A percentile compares a stretch with the other conserved stretches of the same genome.
Evolutionary conservation across 2,888 invertebrate species (phyloP).

Genomic region (Apamea epomidion): DNA sequence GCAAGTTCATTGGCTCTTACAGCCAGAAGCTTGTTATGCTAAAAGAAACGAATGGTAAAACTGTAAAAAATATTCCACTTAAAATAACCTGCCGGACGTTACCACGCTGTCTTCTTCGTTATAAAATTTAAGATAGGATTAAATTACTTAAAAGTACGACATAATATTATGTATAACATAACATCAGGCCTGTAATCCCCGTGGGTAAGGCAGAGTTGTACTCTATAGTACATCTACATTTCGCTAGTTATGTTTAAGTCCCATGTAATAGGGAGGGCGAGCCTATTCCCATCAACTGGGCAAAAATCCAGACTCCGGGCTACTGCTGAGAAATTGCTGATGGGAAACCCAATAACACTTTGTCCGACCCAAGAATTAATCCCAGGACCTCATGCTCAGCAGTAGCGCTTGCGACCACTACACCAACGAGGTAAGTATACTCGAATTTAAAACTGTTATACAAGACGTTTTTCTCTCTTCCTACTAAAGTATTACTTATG

Average conservation of each 20-base stretch:
- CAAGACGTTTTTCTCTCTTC: background rate
- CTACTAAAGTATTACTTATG: slow-evolving; percentile 27
- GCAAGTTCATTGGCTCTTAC: slow-evolving; percentile 72
- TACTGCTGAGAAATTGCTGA: background rate
- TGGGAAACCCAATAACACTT: background rate
- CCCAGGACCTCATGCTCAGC: background rate
- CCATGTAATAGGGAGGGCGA: background rate
- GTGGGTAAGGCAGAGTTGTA: background rate
- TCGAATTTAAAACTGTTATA: slow-evolving; percentile 7
- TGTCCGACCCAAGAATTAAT: background rate
- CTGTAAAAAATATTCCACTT: background rate
- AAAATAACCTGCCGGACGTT: background rate
- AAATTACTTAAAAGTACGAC: background rate
- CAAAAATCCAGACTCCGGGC: background rate
- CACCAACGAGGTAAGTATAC: background rate
- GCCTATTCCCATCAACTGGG: background rate
- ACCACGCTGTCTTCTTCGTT: background rate
- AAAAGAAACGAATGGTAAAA: slow-evolving; percentile 12
- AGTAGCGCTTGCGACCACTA: background rate
- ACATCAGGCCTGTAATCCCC: background rate
- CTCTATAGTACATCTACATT: background rate
- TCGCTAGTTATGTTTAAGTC: background rate
- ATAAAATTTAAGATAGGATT: background rate
- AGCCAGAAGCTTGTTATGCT: slow-evolving; percentile 18
- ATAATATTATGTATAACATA: background rate